phyloP scores from a whole-genome alignment of 2,797 vertebrate species.

The Falco concolor region DNA sequence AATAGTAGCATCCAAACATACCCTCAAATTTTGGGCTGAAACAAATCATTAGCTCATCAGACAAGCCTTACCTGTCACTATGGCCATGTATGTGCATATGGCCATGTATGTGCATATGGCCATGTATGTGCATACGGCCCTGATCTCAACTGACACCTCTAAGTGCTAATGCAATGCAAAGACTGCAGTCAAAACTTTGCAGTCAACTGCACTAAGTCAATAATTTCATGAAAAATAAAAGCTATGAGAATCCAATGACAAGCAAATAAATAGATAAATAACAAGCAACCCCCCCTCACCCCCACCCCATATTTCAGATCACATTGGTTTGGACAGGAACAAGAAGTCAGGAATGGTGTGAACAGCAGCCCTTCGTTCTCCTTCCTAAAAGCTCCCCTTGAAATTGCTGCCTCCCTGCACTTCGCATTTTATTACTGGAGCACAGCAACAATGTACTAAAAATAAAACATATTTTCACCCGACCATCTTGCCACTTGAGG shows the following conservation, averaged over 20 bases:
- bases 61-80: neutral
- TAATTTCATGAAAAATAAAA: neutral
- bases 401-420: neutral
- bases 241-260: neutral
- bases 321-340: neutral
- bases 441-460: conserved; percentile 38
- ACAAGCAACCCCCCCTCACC: neutral
- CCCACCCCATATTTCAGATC: neutral
- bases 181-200: neutral
- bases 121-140: neutral
- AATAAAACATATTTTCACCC: conserved; percentile 48
- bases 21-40: neutral
- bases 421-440: conserved; percentile 47
- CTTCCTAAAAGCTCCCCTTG: neutral
- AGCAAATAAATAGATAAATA: conserved; percentile 1
- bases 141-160: conserved; percentile 12
- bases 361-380: neutral
- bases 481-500: neutral
- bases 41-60: neutral
- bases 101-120: neutral
- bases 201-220: neutral
- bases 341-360: neutral
- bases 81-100: neutral
- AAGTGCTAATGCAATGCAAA: conserved; percentile 28
- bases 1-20: neutral